Evolutionary conservation across 2,797 vertebrate genomes (phyloP).

Genomic region (Rachycentron canadum): DNA sequence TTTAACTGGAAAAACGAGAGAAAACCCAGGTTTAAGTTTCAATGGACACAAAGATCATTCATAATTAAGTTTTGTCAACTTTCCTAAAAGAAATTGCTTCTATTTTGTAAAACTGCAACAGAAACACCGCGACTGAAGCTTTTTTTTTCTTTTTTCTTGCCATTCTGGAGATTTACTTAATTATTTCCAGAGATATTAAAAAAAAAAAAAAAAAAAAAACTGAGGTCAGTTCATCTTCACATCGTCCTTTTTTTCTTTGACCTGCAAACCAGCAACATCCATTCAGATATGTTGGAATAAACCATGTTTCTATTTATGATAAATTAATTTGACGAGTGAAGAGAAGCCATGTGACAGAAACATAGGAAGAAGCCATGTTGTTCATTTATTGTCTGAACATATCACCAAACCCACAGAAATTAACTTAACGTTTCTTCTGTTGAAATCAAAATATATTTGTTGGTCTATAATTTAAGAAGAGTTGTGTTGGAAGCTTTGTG

Average conservation of each 20-base stretch:
- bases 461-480: conserved; percentile 34
- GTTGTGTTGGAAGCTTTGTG: not conserved
- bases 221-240: not conserved
- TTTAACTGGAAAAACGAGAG: no score
- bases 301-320: not conserved
- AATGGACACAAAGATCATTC: no score
- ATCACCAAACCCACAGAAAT: conserved; percentile 37
- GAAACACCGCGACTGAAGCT: no score
- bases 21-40: no score
- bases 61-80: no score
- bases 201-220: no score
- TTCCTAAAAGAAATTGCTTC: no score
- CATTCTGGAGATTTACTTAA: no score
- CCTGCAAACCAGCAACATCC: not conserved
- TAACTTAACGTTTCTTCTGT: conserved; percentile 32
- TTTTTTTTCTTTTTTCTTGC: no score
- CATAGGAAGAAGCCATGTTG: conserved; percentile 35
- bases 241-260: not conserved
- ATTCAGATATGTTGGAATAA: not conserved
- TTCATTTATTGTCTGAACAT: conserved; percentile 57
- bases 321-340: not conserved
- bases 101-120: no score
- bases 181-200: no score
- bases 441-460: conserved; percentile 6
- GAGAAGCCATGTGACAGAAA: conserved; percentile 56